Base-by-base conservation (phyloP, 2,888 invertebrate species). In the Darwinula stevensoni region DNA sequence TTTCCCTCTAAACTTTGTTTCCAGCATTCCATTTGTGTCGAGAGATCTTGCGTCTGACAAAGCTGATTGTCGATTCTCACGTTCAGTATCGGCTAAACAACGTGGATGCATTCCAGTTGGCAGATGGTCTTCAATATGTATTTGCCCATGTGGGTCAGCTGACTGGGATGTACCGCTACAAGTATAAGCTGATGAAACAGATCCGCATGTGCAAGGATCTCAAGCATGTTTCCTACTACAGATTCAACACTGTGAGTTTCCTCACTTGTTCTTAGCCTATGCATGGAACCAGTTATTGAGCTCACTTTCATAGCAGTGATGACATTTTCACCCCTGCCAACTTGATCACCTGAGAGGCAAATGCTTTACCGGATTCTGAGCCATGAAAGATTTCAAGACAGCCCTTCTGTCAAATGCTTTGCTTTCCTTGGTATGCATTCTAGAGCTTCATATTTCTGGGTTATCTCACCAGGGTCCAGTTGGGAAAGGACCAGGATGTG, bases 181-280 rank as follows among this genome's bases (percentile, higher is more conserved):
- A 86, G 47, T 94, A 94, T 57, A 94, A 94, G 52, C 59, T 94
- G 34, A 94, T 94, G 91, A 62, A 86, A 46, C 94, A 94, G 56
- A 94, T 97, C 42, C 61, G 97, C 31, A 99, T 99, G 97, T 99
- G 97, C 62, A 99, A 99, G 54, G 97, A 99, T 57, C 58, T 99
- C 43, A 99, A 99, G 49, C 97, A 99, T 63, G 59, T 99, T 40
- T 84, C 97, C 44, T 99, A 99, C 56, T 99, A 99, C 57, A 65
- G 97, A 37, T 94, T 94, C 52, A 94, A 94, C 50, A 94, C 94
- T 31, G 80, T 78, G 51, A 65, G 67, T 61, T n/a, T n/a, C n/a
- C n/a, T n/a, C n/a, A n/a, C n/a, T n/a, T n/a, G n/a, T 32, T 11
- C 14, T 27, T 28, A 15, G 29, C 31, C 27, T 26, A 11, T 27